phyloP scores from a whole-genome alignment of 2,888 invertebrate genomes.

The Drosophila leonis region DNA sequence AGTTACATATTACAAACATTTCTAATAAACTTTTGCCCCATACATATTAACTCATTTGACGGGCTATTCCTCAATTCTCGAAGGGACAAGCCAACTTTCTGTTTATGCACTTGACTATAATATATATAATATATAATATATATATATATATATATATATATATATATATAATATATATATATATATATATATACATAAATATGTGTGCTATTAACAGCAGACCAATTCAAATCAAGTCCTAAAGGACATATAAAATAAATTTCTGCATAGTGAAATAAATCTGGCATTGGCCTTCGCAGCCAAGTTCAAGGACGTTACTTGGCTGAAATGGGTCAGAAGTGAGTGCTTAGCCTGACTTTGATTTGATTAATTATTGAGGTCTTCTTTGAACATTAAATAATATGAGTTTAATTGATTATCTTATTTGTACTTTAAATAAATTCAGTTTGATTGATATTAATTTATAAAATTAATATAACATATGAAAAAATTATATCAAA shows the following conservation, averaged over 20 bases:
- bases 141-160: no score
- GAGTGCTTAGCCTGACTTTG: slow-evolving; percentile 23
- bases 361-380: slow-evolving; percentile 50
- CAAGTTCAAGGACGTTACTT: slow-evolving; percentile 61
- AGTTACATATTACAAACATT: background rate
- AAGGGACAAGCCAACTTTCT: slow-evolving; percentile 4
- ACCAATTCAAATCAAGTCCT: slow-evolving; percentile 25
- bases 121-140: background rate
- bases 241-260: slow-evolving; percentile 21
- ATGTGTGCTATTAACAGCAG: slow-evolving; percentile 19
- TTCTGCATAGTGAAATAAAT: slow-evolving; percentile 20
- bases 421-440: background rate
- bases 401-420: background rate
- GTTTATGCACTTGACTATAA: slow-evolving; percentile 1
- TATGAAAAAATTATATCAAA: background rate
- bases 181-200: background rate
- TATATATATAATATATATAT: background rate
- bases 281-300: slow-evolving; percentile 24
- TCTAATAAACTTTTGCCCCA: slow-evolving; percentile 22
- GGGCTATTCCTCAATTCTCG: slow-evolving; percentile 10
- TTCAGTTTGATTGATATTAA: background rate
- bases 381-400: slow-evolving; percentile 13
- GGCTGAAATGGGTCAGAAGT: slow-evolving; percentile 3
- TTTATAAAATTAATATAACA: background rate
- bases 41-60: slow-evolving; percentile 17